Evolutionary conservation across 2,797 vertebrate genomes (phyloP), one percentile per base, ranked within the genome.

Genomic region (Trematocara caparti): DNA sequence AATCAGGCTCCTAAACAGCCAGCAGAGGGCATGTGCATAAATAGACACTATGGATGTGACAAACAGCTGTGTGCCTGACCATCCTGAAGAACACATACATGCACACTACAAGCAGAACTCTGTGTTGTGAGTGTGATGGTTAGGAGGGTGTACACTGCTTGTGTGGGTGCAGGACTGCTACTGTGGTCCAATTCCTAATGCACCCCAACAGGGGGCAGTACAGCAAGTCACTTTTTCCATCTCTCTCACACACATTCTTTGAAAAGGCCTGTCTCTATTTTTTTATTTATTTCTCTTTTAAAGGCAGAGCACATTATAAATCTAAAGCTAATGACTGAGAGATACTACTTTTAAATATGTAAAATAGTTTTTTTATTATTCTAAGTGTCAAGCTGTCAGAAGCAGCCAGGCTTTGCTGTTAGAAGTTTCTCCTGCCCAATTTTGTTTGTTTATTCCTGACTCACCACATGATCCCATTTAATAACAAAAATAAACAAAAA

Each of bases 1-100:
- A 85, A 53, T 50, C 84, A 14, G 91, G 85, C 84, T 92, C 91
- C 40, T 92, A 92, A 94, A 87, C 40, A 1, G 7, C 84, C 89
- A 89, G 77, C 50, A 79, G 66, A 59, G 48, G 36, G 75, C 38
- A 24, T 27, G 64, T 38, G 43, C 51, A 55, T 13, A 79, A 40
- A 74, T 13, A 75, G 24, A 79, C 45, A 73, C 51, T 47, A 47
- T 79, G 74, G 76, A 79, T 76, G 69, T 77, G 78, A 85, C 51
- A 51, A 78, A 80, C 72, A 69, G 75, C 62, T 73, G 43, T 84
- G 87, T 88, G 87, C 75, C 79, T 76, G 62, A 76, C 36, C 45
- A 51, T 80, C 49, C 55, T 53, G 21, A 64, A 51, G 40, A 32
- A 72, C 57, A 78, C 66, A 80, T 71, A 45, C 40, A 24, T 6